Conservation (phyloP, 2,113 vertebrate genomes). For the Gallinago paraguaiae region DNA sequence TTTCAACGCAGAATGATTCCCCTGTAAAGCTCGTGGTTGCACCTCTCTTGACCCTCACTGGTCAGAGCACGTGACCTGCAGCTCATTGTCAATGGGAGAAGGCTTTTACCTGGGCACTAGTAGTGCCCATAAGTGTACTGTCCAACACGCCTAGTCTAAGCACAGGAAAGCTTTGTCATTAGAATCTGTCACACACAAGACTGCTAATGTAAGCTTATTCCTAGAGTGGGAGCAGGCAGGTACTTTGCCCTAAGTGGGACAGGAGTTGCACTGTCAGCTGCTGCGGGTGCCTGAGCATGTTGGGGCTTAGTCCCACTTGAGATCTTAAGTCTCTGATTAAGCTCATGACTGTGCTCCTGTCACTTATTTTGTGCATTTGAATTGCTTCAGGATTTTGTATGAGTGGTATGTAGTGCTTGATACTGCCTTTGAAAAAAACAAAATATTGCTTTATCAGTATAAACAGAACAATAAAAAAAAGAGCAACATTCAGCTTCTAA, state of each 20-base stretch:
- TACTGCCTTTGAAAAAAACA: not conserved
- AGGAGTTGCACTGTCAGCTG: not conserved
- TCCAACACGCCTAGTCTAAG: not conserved
- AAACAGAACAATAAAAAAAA: not conserved
- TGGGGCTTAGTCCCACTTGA: not conserved
- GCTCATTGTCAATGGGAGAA: rapidly evolving
- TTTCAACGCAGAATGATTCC: not conserved
- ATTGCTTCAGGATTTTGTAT: not conserved
- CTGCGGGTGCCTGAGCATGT: not conserved
- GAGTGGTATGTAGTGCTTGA: rapidly evolving
- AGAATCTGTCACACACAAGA: not conserved
- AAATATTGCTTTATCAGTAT: not conserved
- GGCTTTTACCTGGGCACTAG: not conserved
- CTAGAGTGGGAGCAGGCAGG: not conserved
- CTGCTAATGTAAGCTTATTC: not conserved
- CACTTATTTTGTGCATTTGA: not conserved
- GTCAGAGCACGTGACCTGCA: not conserved
- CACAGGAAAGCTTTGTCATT: not conserved
- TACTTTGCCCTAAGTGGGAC: not conserved
- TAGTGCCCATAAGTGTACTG: not conserved
- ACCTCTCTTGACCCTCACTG: not conserved
- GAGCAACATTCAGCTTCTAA: rapidly evolving
- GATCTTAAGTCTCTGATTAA: not conserved
- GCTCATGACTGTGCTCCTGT: not conserved
- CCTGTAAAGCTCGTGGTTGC: not conserved